Evolutionary conservation across 2,888 invertebrate genomes (phyloP), one percentile per base, ranked within the genome.

Genomic region (Neoitamus cyanurus): DNA sequence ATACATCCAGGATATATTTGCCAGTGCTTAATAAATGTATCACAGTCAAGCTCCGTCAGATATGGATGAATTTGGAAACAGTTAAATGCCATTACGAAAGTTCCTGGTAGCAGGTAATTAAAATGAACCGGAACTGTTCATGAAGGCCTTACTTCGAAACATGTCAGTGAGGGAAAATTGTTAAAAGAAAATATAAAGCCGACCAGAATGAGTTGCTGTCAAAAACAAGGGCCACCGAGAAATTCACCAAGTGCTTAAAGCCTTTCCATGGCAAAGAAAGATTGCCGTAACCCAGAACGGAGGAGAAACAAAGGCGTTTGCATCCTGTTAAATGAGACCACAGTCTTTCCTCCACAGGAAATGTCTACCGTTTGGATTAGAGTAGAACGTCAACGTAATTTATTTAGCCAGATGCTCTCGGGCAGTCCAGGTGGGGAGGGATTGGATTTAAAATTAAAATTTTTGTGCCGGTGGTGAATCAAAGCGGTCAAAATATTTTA

Each of bases 401-500:
- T 58, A 58, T 58, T 58, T 58, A 25, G 20, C 58, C 58, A 58
- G 58, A 58, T 25, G 25, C 25, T 58, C 58, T 58, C 20, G 20
- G 3, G 58, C 15, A 7, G 2, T 9, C 42, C 20, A 37, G 75
- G 75, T 42, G 75, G 20, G 11, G 7, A 36, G 0, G 25, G 7
- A 37, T 75, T 28, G 42, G n/a, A 28, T 34, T 36, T 25, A 37
- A 75, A 42, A 75, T 42, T 75, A 75, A 75, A 75, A 75, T 13
- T 75, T 28, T 13, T 37, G 11, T 25, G 13, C 42, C 20, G 20
- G 75, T 9, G 20, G 75, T 75, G 36, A 75, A 75, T 75, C 75
- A 75, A 75, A 37, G 75, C 28, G 13, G 28, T 46, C 75, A 75
- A 75, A 58, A n/a, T 37, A 75, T 75, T 75, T 42, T 11, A 34